Evolutionary conservation across 2,113 vertebrate species (phyloP).

Genomic region (Ameiurus melas): DNA sequence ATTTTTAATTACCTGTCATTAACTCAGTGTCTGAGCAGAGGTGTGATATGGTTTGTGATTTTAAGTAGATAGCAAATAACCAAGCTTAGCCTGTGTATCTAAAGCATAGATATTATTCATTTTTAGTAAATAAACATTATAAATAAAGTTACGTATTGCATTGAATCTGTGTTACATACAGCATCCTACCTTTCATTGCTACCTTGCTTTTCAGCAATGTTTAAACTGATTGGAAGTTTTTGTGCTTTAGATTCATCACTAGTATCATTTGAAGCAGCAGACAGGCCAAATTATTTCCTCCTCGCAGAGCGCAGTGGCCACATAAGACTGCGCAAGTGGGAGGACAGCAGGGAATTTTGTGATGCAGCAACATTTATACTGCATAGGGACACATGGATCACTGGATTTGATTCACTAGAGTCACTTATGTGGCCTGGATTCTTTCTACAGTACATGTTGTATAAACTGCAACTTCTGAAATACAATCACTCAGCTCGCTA

Average conservation of each 20-base stretch:
- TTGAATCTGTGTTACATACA: background rate
- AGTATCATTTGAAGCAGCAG: slow-evolving; percentile 85
- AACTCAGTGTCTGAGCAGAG: background rate
- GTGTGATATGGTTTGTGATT: background rate
- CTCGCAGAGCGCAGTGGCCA: slow-evolving; percentile 68
- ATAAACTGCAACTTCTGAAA: slow-evolving; percentile 74
- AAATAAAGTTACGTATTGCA: background rate
- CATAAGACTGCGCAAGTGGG: slow-evolving; percentile 83
- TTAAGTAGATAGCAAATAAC: background rate
- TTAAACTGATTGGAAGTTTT: background rate
- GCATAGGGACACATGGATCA: slow-evolving; percentile 84
- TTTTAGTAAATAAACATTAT: background rate
- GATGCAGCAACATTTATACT: slow-evolving; percentile 83
- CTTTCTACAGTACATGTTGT: slow-evolving; percentile 77
- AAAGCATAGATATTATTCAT: background rate
- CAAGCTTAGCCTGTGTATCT: background rate
- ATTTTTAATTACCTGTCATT: background rate
- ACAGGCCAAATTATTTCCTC: slow-evolving; percentile 93
- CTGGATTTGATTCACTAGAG: slow-evolving; percentile 87
- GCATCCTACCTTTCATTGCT: background rate
- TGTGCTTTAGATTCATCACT: slow-evolving; percentile 78
- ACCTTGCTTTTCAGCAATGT: background rate
- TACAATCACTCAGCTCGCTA: slow-evolving; percentile 82
- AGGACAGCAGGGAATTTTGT: slow-evolving; percentile 75
- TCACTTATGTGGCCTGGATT: slow-evolving; percentile 81